Base-by-base conservation (phyloP, 2,113 vertebrate genomes). In the Myocastor coypus region DNA sequence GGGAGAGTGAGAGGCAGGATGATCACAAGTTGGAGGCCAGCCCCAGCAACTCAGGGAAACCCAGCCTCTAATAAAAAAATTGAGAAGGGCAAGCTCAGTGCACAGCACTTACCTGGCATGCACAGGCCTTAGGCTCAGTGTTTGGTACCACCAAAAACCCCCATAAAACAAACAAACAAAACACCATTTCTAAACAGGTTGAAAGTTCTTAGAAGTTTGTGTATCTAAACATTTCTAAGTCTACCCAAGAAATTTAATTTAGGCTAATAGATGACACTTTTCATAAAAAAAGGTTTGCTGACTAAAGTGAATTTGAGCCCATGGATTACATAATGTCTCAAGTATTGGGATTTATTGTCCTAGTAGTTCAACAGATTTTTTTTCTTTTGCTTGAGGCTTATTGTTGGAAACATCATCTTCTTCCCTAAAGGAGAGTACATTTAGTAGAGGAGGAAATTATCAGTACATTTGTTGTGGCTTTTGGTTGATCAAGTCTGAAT, bases 401-500 rank as follows among this genome's bases (percentile, higher is more conserved):
- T 82, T 95, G 95, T 95, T 93, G 89, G 81, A 94, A 97, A 78
- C 77, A 75, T 92, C 80, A 77, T 92, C 84, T 95, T 92, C 94
- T 94, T 97, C 91, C 63, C 92, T 46, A 71, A 91, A 84, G 63
- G 82, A 92, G 63, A 96, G 91, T 10, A 87, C 86, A 86, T 91
- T 89, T 68, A 93, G 89, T 50, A 13, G 37, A 68, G 81, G 88
- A 97, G 95, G 97, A 96, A 91, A 87, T 91, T 93, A 93, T 94
- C 89, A 94, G 95, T 85, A 95, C 84, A 94, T 92, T 93, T 84
- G 37, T 59, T 97, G 93, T 83, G 89, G 95, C 94, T 98, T 96
- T 96, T 81, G 89, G 97, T 92, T 88, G 96, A 96, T 97, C 71
- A 91, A 92, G 92, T 96, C 78, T 96, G 92, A 97, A 86, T 92